Percentiles rank a stretch among this genome's conserved stretches.
phyloP scores from a whole-genome alignment of 2,797 vertebrate species.

The Myiotriccus ornatus region DNA sequence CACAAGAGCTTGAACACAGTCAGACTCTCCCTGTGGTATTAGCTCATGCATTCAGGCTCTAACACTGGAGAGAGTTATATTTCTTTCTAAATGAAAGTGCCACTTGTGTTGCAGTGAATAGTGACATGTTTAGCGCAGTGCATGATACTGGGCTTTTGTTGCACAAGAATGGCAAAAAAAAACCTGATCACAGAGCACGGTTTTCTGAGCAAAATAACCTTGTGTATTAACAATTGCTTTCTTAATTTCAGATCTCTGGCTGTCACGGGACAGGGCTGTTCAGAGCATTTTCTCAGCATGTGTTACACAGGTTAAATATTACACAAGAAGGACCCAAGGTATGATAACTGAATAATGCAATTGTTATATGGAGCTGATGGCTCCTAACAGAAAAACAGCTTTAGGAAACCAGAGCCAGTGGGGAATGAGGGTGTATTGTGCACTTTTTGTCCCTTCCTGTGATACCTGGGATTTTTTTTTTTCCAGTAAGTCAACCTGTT shows the following conservation, averaged over 20 bases:
- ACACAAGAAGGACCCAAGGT: constrained; percentile 86
- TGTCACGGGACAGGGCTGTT: constrained; percentile 90
- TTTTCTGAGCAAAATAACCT: constrained; percentile 35
- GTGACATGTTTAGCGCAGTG: not conserved
- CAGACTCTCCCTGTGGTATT: not conserved
- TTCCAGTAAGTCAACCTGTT: not conserved
- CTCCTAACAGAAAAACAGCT: not conserved
- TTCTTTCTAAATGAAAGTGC: not conserved
- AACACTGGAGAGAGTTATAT: not conserved
- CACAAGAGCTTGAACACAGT: not conserved
- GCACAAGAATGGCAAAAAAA: not conserved
- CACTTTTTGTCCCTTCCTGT: not conserved
- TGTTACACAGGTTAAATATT: constrained; percentile 88
- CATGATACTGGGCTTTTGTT: not conserved
- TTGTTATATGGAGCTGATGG: not conserved
- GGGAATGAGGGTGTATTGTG: not conserved
- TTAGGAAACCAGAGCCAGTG: not conserved
- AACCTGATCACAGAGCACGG: not conserved
- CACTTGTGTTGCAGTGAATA: not conserved
- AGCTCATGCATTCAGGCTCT: not conserved
- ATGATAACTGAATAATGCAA: not conserved
- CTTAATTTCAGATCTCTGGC: constrained; percentile 87
- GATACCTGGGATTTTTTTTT: not conserved
- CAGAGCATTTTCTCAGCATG: constrained; percentile 92
- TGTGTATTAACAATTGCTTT: constrained; percentile 30